phyloP scores from a whole-genome alignment of 2,888 invertebrate genomes.

The Lycaena phlaeas region DNA sequence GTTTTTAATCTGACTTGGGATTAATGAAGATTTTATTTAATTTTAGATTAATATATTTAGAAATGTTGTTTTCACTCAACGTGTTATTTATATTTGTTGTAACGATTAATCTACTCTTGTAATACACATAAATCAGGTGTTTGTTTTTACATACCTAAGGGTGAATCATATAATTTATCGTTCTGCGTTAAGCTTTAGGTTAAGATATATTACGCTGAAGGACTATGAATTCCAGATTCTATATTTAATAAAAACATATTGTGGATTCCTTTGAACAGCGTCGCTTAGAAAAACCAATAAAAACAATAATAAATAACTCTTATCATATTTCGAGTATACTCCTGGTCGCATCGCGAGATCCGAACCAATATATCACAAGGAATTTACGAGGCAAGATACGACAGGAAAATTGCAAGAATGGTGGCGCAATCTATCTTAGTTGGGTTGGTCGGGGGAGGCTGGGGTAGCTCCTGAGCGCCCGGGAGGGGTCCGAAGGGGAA shows the following conservation, averaged over 20 bases:
- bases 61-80: conserved; percentile 19
- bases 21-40: conserved; percentile 51
- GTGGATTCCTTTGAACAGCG: conserved; percentile 34
- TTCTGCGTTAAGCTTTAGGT: conserved; percentile 19
- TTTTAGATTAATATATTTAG: conserved; percentile 24
- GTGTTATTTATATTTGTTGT: conserved; percentile 26
- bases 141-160: conserved; percentile 25
- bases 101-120: conserved; percentile 28
- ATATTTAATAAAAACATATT: conserved; percentile 31
- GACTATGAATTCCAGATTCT: conserved; percentile 25
- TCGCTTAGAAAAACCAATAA: conserved; percentile 70
- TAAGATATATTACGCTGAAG: conserved; percentile 15
- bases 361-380: conserved; percentile 84
- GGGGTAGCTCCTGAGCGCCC: conserved; percentile 42
- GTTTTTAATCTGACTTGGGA: conserved; percentile 56
- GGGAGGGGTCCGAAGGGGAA: conserved; percentile 58
- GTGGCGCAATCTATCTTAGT: conserved; percentile 92
- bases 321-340: conserved; percentile 74
- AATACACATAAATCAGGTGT: conserved; percentile 26
- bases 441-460: conserved; percentile 72
- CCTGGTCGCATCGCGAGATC: conserved; percentile 73
- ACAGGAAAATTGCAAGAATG: conserved; percentile 95
- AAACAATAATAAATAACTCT: conserved; percentile 74
- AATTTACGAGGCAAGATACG: conserved; percentile 92
- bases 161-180: conserved; percentile 24